phyloP scores from a whole-genome alignment of 2,113 vertebrate species.

The Rhegmatorhina hoffmannsi region DNA sequence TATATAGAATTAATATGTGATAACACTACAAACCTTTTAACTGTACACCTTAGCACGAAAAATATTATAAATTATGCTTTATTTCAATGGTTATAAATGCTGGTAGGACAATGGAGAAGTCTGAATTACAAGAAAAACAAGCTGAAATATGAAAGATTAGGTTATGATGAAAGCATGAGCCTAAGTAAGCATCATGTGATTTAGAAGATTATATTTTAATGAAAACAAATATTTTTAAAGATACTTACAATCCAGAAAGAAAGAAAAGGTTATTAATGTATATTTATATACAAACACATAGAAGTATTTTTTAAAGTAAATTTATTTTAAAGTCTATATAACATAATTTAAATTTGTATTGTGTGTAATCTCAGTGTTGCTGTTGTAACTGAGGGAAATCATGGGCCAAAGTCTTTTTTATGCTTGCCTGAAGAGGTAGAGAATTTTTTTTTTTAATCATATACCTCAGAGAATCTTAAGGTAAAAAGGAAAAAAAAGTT shows the following conservation, averaged over 20 bases:
- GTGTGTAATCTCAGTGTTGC: background rate
- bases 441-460: background rate
- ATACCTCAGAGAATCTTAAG: background rate
- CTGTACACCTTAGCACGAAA: background rate
- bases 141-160: slow-evolving; percentile 6
- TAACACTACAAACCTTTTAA: background rate
- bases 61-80: background rate
- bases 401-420: background rate
- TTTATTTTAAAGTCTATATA: background rate
- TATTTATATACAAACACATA: background rate
- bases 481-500: background rate
- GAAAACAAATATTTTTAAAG: slow-evolving; percentile 26
- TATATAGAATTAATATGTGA: background rate
- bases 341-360: background rate
- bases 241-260: background rate
- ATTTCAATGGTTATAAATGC: background rate
- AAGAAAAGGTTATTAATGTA: background rate
- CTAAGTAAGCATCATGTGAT: slow-evolving; percentile 5
- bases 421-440: background rate
- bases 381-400: background rate
- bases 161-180: slow-evolving; percentile 25
- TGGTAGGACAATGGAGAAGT: background rate
- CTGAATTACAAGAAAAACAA: slow-evolving; percentile 1
- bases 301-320: background rate
- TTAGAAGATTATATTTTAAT: slow-evolving; percentile 34